Conservation (phyloP, 2,113 vertebrate species). For the Sander lucioperca region DNA sequence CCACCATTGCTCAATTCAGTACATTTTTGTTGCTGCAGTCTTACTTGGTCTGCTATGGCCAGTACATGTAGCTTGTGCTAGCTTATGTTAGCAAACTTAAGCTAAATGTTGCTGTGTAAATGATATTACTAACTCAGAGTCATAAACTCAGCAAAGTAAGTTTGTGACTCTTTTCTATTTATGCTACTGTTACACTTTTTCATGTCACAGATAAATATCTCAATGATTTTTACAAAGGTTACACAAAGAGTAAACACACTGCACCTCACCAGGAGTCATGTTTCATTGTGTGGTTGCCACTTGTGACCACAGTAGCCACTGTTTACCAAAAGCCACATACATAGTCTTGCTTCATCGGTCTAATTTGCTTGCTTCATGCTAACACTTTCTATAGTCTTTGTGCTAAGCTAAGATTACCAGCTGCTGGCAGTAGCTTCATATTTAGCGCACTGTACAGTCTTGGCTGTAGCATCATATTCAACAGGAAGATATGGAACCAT, state of each 20-base stretch:
- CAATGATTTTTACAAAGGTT: neutral
- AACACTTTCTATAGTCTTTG: neutral
- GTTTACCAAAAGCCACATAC: neutral
- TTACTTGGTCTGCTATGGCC: neutral
- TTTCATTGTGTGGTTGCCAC: neutral
- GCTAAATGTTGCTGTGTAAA: neutral
- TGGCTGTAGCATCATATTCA: no score
- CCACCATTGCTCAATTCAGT: neutral
- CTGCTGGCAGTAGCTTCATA: neutral
- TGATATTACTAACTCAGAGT: neutral
- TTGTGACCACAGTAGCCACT: neutral
- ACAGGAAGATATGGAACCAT: no score
- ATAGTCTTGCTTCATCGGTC: neutral
- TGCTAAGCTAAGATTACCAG: neutral
- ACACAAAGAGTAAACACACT: neutral
- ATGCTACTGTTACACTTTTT: neutral
- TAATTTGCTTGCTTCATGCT: neutral
- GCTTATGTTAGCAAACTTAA: neutral
- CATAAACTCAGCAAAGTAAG: neutral
- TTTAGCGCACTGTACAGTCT: neutral
- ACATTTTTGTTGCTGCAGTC: neutral
- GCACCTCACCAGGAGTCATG: neutral
- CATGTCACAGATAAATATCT: neutral
- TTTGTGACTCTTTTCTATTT: neutral
- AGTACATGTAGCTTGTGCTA: neutral